These are phyloP conservation scores for Oeneis ivallda DNA, from an alignment of 2,888 invertebrate genomes.

Conservation along the genomic window DNA sequence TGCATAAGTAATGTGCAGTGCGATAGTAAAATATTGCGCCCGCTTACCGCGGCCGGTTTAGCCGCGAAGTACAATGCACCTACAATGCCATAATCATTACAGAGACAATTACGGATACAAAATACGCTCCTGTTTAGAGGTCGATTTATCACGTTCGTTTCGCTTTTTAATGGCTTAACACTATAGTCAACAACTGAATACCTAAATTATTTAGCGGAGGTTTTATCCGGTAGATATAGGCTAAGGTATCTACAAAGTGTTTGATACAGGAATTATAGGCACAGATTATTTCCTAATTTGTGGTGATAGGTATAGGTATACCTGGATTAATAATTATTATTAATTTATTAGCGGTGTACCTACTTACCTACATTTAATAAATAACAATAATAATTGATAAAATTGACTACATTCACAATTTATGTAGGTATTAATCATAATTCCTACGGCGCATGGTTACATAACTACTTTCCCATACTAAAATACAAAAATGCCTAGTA, in stretches of 20 bases:
- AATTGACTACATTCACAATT: too few relatives aligned
- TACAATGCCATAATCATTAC: conserved; percentile 76
- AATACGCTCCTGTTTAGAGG: conserved; percentile 48
- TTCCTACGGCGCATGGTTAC: too few relatives aligned
- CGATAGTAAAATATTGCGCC: conserved; percentile 59
- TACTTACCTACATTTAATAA: neutral
- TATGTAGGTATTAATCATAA: too few relatives aligned
- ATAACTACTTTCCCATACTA: neutral
- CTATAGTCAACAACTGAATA: conserved; percentile 21
- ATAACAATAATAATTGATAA: too few relatives aligned
- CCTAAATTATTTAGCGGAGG: conserved; percentile 8
- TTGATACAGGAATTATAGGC: too few relatives aligned
- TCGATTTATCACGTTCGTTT: conserved; percentile 29
- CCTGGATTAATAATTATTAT: too few relatives aligned
- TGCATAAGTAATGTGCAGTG: conserved; percentile 59
- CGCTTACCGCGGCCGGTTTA: conserved; percentile 67
- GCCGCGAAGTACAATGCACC: conserved; percentile 56
- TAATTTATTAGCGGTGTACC: neutral
- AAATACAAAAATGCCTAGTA: neutral
- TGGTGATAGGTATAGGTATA: too few relatives aligned
- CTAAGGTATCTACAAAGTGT: too few relatives aligned
- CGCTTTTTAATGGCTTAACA: conserved; percentile 25
- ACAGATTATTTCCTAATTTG: too few relatives aligned
- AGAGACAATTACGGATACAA: conserved; percentile 67
- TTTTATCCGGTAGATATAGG: neutral